phyloP scores from a whole-genome alignment of 2,888 invertebrate genomes.

The Calameuta filiformis region DNA sequence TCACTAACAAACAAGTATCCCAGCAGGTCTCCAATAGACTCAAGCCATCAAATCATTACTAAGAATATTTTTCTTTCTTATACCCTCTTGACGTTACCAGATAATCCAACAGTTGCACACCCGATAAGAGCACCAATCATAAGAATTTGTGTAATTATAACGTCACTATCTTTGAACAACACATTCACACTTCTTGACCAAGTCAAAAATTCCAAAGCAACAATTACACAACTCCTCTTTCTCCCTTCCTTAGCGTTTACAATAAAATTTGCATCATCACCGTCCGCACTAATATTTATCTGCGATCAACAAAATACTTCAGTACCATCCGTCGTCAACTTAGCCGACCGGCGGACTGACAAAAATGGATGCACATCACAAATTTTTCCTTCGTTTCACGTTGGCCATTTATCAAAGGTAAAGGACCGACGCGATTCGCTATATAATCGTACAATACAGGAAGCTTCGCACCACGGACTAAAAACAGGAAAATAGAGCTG shows the following conservation, averaged over 20 bases:
- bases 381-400: background rate
- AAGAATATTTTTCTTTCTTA: background rate
- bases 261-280: background rate
- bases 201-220: background rate
- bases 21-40: background rate
- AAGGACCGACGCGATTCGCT: background rate
- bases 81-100: background rate
- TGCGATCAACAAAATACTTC: background rate
- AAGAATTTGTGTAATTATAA: background rate
- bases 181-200: background rate
- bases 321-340: background rate
- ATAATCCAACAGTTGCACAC: background rate
- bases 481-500: background rate
- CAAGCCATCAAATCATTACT: background rate
- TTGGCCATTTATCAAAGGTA: background rate
- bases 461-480: background rate
- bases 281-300: background rate
- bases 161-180: background rate
- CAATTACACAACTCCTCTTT: background rate
- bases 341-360: background rate
- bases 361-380: background rate
- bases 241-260: background rate
- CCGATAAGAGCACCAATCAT: background rate
- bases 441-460: background rate
- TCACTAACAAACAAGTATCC: background rate